Evolutionary conservation across 2,797 vertebrate species (phyloP), one percentile per base, ranked within the genome.

Genomic region (Chloroceryle inda): DNA sequence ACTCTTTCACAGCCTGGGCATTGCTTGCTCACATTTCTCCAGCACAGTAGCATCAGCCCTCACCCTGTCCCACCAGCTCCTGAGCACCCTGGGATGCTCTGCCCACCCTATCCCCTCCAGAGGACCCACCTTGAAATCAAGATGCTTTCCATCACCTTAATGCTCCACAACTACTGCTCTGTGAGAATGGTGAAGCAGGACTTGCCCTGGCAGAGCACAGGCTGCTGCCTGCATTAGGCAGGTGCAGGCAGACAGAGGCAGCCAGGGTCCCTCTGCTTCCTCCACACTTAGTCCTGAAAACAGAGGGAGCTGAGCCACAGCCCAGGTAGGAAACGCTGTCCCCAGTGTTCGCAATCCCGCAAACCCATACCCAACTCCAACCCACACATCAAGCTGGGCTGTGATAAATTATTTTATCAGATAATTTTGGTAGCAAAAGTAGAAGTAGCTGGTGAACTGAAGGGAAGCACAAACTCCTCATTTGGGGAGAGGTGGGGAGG

Each of bases 331-430:
- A 88, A 80, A 56, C 1, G 0, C 27, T 44, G 61, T 52, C 35
- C 49, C 2, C 69, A 40, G 29, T 22, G 14, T 13, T 49, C 63
- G n/a, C 5, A 0, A 14, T 79, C 64, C 67, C 67, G 49, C 62
- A 72, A 6, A 80, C 18, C 22, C 4, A 1, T 3, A 44, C 24
- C 10, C 61, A 69, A 40, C 62, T 52, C 38, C 2, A 4, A 68
- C 26, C 42, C 52, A 66, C n/a, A 14, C 5, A 1, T 24, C 1
- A 0, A 58, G 37, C 56, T 0, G 1, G 40, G 33, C 64, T 4
- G 0, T 27, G 35, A 35, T 35, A 35, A 35, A 35, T 35, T 35
- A 35, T 61, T 79, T 27, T 72, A n/a, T 49, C 23, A 33, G 18
- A 16, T 15, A 11, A 31, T 61, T 73, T 79, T 24, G 45, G 15